These are phyloP conservation scores for Drosophila kanekoi DNA, from an alignment of 2,888 invertebrate species.

Conservation along the genomic window DNA sequence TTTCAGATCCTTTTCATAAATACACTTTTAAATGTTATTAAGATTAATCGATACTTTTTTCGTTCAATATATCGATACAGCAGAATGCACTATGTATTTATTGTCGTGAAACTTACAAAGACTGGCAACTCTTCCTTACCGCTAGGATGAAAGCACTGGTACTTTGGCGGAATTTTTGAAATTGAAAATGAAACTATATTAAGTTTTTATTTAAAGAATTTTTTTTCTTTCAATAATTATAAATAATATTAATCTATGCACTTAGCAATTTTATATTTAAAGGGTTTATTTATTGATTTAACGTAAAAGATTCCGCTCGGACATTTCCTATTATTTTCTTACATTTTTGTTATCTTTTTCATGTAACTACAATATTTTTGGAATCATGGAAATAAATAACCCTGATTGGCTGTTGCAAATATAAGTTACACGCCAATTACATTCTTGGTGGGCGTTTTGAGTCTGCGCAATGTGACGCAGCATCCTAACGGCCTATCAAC, in stretches of 20 bases:
- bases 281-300: no score
- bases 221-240: background rate
- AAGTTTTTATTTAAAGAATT: background rate
- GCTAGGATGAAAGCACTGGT: conserved; percentile 20
- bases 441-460: conserved; percentile 57
- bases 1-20: background rate
- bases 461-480: conserved; percentile 68
- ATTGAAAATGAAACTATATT: background rate
- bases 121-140: background rate
- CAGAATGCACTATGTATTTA: background rate
- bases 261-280: no score
- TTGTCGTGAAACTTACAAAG: background rate
- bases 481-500: conserved; percentile 55
- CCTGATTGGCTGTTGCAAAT: conserved; percentile 39
- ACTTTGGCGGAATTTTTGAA: conserved; percentile 17
- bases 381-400: background rate
- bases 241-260: no score
- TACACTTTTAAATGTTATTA: background rate
- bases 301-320: background rate
- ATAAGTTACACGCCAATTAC: conserved; percentile 48
- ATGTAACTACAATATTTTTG: background rate
- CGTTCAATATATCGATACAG: conserved; percentile 6
- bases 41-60: background rate
- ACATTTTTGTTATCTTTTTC: background rate
- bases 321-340: background rate